Conservation (phyloP, 92 coral and sea anemone genomes). For the Zoanthus solanderi region DNA sequence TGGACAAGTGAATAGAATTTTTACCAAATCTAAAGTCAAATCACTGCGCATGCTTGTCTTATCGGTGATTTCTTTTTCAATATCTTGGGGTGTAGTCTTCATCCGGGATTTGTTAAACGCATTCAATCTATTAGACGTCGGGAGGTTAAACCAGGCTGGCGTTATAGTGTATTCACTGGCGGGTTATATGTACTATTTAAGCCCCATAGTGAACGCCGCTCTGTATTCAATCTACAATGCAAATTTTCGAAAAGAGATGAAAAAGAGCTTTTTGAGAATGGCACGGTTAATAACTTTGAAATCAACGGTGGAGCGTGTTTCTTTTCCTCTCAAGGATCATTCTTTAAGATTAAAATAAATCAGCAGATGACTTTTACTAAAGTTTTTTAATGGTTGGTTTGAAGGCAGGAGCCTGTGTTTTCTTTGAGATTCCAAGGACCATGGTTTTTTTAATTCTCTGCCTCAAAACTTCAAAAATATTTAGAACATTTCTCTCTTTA, state of each 20-base stretch:
- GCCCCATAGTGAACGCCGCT: conserved; percentile 25
- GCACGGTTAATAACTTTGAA: neutral
- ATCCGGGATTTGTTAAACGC: conserved; percentile 38
- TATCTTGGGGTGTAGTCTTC: conserved; percentile 31
- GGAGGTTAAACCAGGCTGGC: neutral
- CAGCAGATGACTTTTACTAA: neutral
- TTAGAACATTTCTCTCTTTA: too few relatives aligned
- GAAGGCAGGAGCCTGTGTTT: too few relatives aligned
- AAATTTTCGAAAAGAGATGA: conserved; percentile 29
- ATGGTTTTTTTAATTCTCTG: too few relatives aligned
- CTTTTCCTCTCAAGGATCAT: neutral
- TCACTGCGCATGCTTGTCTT: conserved; percentile 33
- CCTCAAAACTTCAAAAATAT: too few relatives aligned
- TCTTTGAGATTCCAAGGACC: too few relatives aligned
- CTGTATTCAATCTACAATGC: conserved; percentile 46
- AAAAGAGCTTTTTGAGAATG: neutral
- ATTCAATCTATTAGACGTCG: neutral
- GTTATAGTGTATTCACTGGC: neutral
- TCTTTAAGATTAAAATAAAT: neutral
- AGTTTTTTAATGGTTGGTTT: neutral
- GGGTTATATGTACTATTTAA: conserved; percentile 7
- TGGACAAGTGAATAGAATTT: neutral
- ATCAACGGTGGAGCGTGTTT: neutral
- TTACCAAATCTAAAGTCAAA: conserved; percentile 25
- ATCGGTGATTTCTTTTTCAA: conserved; percentile 16